Evolutionary conservation across 2,888 invertebrate genomes (phyloP).

Genomic region (Cybosia mesomella): DNA sequence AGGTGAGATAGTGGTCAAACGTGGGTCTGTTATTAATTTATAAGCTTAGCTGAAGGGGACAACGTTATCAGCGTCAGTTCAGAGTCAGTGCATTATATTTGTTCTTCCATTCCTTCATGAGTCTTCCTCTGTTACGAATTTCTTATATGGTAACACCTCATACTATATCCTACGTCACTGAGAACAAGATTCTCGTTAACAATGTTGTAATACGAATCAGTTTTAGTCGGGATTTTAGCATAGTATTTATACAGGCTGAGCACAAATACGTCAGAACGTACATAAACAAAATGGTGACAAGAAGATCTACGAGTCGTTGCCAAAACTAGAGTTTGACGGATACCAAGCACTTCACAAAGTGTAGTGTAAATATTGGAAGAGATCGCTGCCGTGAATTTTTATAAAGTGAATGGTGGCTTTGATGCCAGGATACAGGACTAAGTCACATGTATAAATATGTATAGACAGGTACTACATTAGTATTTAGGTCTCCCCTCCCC

Average conservation of each 20-base stretch:
- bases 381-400: neutral
- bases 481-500: too few relatives aligned
- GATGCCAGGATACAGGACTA: too few relatives aligned
- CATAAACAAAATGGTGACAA: neutral
- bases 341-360: neutral
- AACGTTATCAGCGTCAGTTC: too few relatives aligned
- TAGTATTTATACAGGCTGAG: neutral
- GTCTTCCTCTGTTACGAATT: too few relatives aligned
- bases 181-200: neutral
- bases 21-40: too few relatives aligned
- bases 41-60: too few relatives aligned
- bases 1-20: too few relatives aligned
- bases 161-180: neutral
- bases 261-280: neutral
- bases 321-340: neutral
- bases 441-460: too few relatives aligned
- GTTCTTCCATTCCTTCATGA: too few relatives aligned
- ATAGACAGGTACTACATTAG: too few relatives aligned
- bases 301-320: neutral
- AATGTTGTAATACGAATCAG: neutral
- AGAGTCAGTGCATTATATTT: too few relatives aligned
- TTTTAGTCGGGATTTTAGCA: neutral
- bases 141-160: neutral
- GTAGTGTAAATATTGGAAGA: neutral
- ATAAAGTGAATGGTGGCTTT: neutral